A percentile compares a stretch with the other conserved stretches of the same genome.
These are phyloP conservation scores for Seriola quinqueradiata DNA, from an alignment of 2,113 vertebrate species.

Conservation along the genomic window DNA sequence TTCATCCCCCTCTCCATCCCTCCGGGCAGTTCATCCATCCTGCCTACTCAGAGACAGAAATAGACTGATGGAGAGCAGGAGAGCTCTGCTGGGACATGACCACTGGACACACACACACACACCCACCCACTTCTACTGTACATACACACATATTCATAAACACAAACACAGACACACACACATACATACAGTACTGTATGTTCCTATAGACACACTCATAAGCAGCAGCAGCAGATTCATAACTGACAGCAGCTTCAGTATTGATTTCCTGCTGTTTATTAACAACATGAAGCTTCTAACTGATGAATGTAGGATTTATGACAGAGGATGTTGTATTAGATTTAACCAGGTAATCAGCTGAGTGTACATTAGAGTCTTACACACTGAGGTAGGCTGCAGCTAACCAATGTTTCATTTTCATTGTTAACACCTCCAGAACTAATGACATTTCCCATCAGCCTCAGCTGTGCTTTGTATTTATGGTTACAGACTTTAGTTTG, in stretches of 20 bases:
- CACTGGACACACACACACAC: constrained; percentile 38
- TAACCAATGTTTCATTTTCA: too few relatives aligned
- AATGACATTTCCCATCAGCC: too few relatives aligned
- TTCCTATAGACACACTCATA: neutral
- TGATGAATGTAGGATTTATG: neutral
- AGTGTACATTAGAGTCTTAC: neutral
- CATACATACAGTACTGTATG: too few relatives aligned
- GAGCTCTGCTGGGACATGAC: constrained; percentile 68
- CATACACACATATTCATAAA: neutral
- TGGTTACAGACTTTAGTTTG: too few relatives aligned
- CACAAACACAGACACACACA: neutral
- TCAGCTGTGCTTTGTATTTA: too few relatives aligned
- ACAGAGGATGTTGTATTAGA: neutral
- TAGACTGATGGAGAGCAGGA: constrained; percentile 66
- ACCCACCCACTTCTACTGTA: constrained; percentile 4
- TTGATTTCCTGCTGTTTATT: constrained; percentile 2
- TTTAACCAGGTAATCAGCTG: neutral
- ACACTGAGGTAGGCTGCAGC: neutral
- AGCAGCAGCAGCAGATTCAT: neutral
- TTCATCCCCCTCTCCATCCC: constrained; percentile 49
- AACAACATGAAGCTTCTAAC: neutral
- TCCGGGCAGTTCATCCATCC: constrained; percentile 60
- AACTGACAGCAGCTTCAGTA: neutral
- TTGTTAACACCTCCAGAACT: too few relatives aligned
- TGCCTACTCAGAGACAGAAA: constrained; percentile 76